Evolutionary conservation across 2,113 vertebrate genomes (phyloP).

Genomic region (Hymenochirus boettgeri): DNA sequence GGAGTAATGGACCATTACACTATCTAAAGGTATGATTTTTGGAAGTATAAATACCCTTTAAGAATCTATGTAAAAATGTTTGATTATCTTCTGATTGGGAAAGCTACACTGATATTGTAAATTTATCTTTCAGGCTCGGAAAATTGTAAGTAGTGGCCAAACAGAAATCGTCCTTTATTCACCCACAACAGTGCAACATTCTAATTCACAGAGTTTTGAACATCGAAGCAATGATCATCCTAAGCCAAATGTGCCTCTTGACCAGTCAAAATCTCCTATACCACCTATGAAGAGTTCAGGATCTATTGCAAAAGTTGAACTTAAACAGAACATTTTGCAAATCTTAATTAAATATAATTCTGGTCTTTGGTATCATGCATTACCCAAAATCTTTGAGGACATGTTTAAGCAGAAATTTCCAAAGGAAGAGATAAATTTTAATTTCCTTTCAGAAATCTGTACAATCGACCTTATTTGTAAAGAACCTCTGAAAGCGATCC

Average conservation of each 20-base stretch:
- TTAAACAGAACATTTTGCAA: slow-evolving; percentile 69
- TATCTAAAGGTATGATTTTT: too few species aligned
- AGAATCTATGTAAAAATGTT: too few species aligned
- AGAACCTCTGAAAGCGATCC: slow-evolving; percentile 77
- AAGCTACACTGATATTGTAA: too few species aligned
- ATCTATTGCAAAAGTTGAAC: slow-evolving; percentile 50
- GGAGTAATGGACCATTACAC: too few species aligned
- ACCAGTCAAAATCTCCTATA: slow-evolving; percentile 42
- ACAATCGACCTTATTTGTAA: slow-evolving; percentile 70
- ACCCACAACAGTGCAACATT: slow-evolving; percentile 49
- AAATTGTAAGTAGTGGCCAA: slow-evolving; percentile 46
- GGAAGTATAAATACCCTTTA: too few species aligned
- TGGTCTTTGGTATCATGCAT: slow-evolving; percentile 83
- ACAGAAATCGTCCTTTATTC: slow-evolving; percentile 73
- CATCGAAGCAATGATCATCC: slow-evolving; percentile 47
- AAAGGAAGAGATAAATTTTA: slow-evolving; percentile 67
- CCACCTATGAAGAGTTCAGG: slow-evolving; percentile 30
- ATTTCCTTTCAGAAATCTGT: slow-evolving; percentile 73
- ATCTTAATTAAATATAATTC: slow-evolving; percentile 74
- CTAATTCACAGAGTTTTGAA: slow-evolving; percentile 23
- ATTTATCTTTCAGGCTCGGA: slow-evolving; percentile 57
- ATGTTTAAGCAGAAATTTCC: slow-evolving; percentile 76
- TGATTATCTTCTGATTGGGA: too few species aligned
- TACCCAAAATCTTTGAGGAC: slow-evolving; percentile 82
- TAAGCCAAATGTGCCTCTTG: slow-evolving; percentile 43